Percentiles rank a stretch among this genome's conserved stretches.
Conservation (phyloP, 2,797 vertebrate genomes). For the Labroides dimidiatus region DNA sequence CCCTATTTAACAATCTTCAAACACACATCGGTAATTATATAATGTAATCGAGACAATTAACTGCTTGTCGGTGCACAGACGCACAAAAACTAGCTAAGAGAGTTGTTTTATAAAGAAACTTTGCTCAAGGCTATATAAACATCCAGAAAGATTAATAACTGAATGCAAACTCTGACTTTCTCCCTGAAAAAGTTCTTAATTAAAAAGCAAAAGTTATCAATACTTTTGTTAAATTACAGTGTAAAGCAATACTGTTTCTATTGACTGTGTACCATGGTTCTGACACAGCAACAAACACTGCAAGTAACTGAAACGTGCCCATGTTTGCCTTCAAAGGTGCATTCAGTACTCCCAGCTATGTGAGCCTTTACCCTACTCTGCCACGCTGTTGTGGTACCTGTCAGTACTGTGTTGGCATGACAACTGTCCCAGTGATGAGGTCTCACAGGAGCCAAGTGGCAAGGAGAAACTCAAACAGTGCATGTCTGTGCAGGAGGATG, state of each 20-base stretch:
- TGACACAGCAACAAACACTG: conserved; percentile 9
- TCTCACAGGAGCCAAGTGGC: conserved; percentile 53
- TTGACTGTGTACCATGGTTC: too few species aligned
- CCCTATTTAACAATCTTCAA: too few species aligned
- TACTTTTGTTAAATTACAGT: not conserved
- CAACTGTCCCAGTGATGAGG: conserved; percentile 57
- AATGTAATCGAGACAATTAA: conserved; percentile 25
- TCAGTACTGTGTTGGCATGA: conserved; percentile 61
- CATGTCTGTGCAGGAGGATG: conserved; percentile 45
- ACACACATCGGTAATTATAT: not conserved
- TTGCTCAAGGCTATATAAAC: too few species aligned
- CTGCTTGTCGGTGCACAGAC: not conserved
- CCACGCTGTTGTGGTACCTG: conserved; percentile 37
- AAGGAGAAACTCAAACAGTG: conserved; percentile 58
- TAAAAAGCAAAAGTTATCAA: not conserved
- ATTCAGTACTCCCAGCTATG: conserved; percentile 3
- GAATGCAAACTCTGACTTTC: conserved; percentile 1
- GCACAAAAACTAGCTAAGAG: not conserved
- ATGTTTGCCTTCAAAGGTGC: conserved; percentile 8
- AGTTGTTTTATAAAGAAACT: not conserved
- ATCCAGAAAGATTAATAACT: not conserved
- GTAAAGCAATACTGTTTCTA: too few species aligned
- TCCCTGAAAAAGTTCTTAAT: conserved; percentile 5
- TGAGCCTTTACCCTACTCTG: conserved; percentile 35
- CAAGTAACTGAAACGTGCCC: not conserved